phyloP scores from a whole-genome alignment of 2,113 vertebrate species.

The Brachypodius melanocephalos region DNA sequence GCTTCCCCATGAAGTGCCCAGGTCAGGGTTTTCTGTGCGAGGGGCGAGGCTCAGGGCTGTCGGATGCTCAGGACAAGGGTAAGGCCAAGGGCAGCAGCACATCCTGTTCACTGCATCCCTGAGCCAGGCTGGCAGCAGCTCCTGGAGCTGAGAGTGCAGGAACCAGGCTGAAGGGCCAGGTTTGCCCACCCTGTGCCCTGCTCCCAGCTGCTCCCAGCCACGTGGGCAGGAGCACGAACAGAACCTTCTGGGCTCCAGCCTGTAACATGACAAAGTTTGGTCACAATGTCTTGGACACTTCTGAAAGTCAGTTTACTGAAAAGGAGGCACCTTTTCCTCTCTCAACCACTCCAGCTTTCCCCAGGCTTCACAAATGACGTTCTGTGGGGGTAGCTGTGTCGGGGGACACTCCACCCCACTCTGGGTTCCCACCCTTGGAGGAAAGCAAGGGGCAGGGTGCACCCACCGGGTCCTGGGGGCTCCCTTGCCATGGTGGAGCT shows the following conservation, averaged over 20 bases:
- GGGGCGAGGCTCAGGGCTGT: neutral
- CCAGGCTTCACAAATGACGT: neutral
- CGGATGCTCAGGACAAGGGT: fast-evolving
- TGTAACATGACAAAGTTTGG: fast-evolving
- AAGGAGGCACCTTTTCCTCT: neutral
- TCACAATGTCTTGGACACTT: fast-evolving
- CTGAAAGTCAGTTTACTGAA: neutral
- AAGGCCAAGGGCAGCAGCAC: neutral
- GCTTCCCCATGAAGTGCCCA: fast-evolving
- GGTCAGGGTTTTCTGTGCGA: fast-evolving
- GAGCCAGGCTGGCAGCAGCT: neutral
- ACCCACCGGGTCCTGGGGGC: neutral
- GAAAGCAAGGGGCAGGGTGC: neutral
- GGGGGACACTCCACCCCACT: neutral
- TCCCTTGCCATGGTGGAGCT: neutral
- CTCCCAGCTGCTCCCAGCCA: neutral
- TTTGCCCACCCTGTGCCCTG: neutral
- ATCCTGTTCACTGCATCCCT: fast-evolving
- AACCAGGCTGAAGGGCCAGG: fast-evolving
- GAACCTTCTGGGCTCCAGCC: neutral
- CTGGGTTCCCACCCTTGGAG: neutral
- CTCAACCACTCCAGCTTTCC: neutral
- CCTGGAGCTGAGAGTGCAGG: neutral
- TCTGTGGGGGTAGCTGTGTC: fast-evolving
- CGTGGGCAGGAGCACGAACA: fast-evolving